Conservation (phyloP, 2,113 vertebrate genomes). For the Acrocephalus kingi region DNA sequence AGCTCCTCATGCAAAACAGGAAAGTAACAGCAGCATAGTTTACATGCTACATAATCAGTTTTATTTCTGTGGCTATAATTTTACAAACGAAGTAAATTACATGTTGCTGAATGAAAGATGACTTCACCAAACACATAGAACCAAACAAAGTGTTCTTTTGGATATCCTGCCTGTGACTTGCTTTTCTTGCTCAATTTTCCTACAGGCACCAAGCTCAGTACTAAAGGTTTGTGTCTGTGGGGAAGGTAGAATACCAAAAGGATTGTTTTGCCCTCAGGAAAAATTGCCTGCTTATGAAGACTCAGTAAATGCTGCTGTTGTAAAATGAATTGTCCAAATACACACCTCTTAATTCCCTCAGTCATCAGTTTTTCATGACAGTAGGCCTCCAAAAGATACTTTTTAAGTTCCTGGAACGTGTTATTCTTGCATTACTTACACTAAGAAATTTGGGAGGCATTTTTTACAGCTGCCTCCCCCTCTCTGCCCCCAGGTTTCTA, state of each 20-base stretch:
- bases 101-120: not conserved
- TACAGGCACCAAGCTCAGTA: not conserved
- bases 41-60: not conserved
- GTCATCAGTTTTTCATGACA: not conserved
- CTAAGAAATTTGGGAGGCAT: not conserved
- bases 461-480: not conserved
- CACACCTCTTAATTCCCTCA: not conserved
- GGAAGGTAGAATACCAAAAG: not conserved
- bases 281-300: not conserved
- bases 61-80: slow-evolving; percentile 4
- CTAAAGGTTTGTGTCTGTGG: not conserved
- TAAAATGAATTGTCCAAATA: not conserved
- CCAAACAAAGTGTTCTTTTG: not conserved
- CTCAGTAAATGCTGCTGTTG: not conserved
- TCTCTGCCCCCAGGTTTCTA: not conserved
- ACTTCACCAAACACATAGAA: not conserved
- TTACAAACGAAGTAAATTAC: not conserved
- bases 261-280: not conserved
- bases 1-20: not conserved
- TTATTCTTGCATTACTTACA: not conserved
- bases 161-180: not conserved
- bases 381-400: not conserved
- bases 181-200: not conserved
- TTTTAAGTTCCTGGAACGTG: not conserved
- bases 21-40: slow-evolving; percentile 17